These are phyloP conservation scores for Lagopus muta DNA, from an alignment of 2,113 vertebrate species.

Conservation along the genomic window DNA sequence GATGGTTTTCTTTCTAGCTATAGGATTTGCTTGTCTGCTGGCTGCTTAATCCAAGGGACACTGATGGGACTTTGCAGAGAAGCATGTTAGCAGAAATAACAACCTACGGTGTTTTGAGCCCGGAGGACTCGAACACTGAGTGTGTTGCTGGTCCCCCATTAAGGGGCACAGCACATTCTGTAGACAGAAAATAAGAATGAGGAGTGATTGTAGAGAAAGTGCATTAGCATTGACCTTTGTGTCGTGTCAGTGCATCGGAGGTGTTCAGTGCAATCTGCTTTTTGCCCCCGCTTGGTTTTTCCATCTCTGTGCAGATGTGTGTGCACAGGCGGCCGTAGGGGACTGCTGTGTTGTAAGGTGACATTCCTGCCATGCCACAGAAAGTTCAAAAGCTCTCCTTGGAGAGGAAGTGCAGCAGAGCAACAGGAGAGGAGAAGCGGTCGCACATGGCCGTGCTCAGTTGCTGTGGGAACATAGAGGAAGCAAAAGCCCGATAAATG, in stretches of 20 bases:
- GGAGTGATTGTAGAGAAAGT: neutral
- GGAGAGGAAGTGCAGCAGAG: neutral
- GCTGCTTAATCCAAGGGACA: neutral
- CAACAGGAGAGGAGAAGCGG: neutral
- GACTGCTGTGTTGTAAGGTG: neutral
- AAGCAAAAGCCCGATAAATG: neutral
- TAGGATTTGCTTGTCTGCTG: neutral
- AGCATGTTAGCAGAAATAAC: neutral
- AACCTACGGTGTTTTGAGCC: neutral
- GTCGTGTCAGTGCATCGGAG: neutral
- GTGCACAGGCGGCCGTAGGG: rapidly evolving
- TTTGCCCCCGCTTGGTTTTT: neutral
- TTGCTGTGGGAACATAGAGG: neutral
- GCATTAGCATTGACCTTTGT: neutral
- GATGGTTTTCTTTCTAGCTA: neutral
- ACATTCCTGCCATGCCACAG: neutral
- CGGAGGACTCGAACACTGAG: neutral
- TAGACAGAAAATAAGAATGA: neutral
- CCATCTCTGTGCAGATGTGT: neutral
- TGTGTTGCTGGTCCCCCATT: neutral
- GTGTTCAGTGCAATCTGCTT: neutral
- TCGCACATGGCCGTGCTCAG: rapidly evolving
- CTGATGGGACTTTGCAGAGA: neutral
- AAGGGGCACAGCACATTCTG: neutral
- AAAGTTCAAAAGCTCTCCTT: neutral